Evolutionary conservation across 2,888 invertebrate genomes (phyloP).

Genomic region (Deilephila elpenor): DNA sequence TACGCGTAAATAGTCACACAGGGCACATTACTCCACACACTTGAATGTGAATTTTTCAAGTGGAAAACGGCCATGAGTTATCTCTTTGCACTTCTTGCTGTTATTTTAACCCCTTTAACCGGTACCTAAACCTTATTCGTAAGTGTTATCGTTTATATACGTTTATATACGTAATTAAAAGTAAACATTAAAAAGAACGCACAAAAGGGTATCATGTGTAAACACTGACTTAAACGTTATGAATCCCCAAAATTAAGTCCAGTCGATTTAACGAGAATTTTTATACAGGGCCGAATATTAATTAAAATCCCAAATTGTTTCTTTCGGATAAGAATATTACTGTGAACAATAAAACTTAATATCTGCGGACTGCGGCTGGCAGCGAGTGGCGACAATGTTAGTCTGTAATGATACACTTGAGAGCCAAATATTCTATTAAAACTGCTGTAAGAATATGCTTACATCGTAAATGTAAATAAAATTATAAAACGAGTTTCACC

Average conservation of each 20-base stretch:
- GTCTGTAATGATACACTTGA: conserved; percentile 46
- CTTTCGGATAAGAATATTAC: conserved; percentile 36
- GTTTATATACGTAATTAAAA: conserved; percentile 25
- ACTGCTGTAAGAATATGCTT: not conserved
- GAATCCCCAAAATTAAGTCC: conserved; percentile 16
- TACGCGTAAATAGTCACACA: not conserved
- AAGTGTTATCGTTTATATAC: no score
- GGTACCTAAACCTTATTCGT: not conserved
- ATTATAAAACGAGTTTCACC: not conserved
- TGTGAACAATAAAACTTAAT: conserved; percentile 55
- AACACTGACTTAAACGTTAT: conserved; percentile 25
- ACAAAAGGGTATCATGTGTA: conserved; percentile 22
- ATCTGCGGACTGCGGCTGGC: conserved; percentile 55
- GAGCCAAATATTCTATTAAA: conserved; percentile 64
- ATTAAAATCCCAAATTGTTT: conserved; percentile 18
- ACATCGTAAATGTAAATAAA: not conserved
- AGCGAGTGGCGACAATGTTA: conserved; percentile 62
- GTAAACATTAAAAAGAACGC: conserved; percentile 24
- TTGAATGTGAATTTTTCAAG: not conserved
- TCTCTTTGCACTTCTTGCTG: not conserved
- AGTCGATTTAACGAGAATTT: conserved; percentile 8
- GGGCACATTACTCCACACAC: not conserved
- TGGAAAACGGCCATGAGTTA: not conserved
- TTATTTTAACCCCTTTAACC: not conserved
- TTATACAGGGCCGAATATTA: not conserved